These are phyloP conservation scores for Peromyscus polionotus DNA, from an alignment of 2,113 vertebrate genomes.

Conservation along the genomic window DNA sequence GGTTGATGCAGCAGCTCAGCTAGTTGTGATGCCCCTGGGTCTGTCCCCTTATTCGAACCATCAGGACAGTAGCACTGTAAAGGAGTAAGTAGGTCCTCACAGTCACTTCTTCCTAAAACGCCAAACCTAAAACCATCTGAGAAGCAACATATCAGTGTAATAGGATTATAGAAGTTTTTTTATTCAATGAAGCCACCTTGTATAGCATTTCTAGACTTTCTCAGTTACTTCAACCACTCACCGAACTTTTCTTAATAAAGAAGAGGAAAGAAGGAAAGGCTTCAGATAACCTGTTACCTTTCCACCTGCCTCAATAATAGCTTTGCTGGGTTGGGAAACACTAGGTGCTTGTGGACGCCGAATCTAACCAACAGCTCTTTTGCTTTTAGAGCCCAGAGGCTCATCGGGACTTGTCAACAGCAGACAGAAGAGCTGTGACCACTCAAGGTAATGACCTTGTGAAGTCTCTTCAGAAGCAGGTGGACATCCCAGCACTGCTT, in stretches of 20 bases:
- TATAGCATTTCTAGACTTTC: slow-evolving; percentile 51
- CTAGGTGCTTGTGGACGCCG: not conserved
- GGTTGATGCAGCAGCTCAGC: not conserved
- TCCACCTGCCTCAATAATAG: slow-evolving; percentile 30
- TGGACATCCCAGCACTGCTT: not conserved
- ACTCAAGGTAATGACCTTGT: slow-evolving; percentile 85
- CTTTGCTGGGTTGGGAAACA: not conserved
- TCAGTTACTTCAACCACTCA: not conserved
- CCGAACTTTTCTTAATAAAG: not conserved
- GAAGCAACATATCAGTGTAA: not conserved
- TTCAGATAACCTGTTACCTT: not conserved
- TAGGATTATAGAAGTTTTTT: not conserved
- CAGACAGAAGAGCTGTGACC: slow-evolving; percentile 84
- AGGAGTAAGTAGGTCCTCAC: not conserved
- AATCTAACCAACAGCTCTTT: slow-evolving; percentile 77
- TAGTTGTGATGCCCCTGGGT: not conserved
- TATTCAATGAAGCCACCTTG: not conserved
- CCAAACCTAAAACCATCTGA: not conserved
- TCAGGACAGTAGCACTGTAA: not conserved
- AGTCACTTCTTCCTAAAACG: not conserved
- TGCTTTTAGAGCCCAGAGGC: slow-evolving; percentile 84
- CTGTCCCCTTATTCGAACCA: slow-evolving; percentile 16
- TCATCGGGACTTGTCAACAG: slow-evolving; percentile 76
- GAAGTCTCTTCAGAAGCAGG: slow-evolving; percentile 62
- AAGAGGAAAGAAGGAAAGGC: not conserved